Evolutionary conservation across 2,888 invertebrate genomes (phyloP).

Genomic region (Drosophila diplacantha): DNA sequence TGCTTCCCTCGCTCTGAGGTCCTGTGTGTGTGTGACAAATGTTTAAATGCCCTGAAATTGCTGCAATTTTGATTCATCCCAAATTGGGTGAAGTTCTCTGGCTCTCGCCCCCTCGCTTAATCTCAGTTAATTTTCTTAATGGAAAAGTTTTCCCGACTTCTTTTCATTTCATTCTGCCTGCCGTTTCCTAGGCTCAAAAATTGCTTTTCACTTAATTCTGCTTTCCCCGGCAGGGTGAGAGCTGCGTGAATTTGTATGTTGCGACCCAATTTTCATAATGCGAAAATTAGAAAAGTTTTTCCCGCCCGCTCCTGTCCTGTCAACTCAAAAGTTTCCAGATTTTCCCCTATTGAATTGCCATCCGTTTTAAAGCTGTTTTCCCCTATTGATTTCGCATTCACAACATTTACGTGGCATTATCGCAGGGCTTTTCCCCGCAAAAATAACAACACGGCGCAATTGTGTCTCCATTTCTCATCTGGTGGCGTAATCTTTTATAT

Average conservation of each 20-base stretch:
- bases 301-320: neutral
- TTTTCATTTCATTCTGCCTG: slow-evolving; percentile 15
- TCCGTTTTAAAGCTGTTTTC: slow-evolving; percentile 56
- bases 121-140: slow-evolving; percentile 76
- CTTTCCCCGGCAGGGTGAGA: neutral
- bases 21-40: slow-evolving; percentile 59
- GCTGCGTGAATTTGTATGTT: slow-evolving; percentile 33
- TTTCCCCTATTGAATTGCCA: slow-evolving; percentile 17
- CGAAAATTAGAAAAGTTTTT: slow-evolving; percentile 70
- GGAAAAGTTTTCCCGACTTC: slow-evolving; percentile 68
- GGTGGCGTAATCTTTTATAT: slow-evolving; percentile 69
- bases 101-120: slow-evolving; percentile 58
- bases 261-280: slow-evolving; percentile 68
- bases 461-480: slow-evolving; percentile 56
- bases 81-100: slow-evolving; percentile 45
- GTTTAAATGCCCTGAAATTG: slow-evolving; percentile 69
- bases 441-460: slow-evolving; percentile 43
- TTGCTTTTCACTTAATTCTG: slow-evolving; percentile 40
- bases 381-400: slow-evolving; percentile 67
- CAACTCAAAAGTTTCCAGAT: slow-evolving; percentile 15
- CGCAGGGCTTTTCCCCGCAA: slow-evolving; percentile 51
- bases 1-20: neutral
- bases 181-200: slow-evolving; percentile 33
- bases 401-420: slow-evolving; percentile 64
- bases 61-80: slow-evolving; percentile 52